These are phyloP conservation scores for Pogonocichla stellata DNA, from an alignment of 2,113 vertebrate genomes.

Conservation along the genomic window DNA sequence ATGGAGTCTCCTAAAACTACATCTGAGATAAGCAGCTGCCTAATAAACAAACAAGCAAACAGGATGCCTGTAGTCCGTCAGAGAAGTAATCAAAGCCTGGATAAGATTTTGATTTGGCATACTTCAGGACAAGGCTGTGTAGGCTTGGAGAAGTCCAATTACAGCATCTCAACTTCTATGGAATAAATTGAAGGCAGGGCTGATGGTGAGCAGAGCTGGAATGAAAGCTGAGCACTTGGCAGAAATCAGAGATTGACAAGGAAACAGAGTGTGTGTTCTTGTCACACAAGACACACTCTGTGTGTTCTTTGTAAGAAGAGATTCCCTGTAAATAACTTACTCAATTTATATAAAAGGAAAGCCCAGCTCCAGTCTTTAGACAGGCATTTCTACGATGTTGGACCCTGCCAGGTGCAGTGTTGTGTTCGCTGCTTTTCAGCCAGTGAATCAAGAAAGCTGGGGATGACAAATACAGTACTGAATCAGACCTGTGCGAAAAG, in stretches of 20 bases:
- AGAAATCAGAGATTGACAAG: not conserved
- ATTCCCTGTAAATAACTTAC: not conserved
- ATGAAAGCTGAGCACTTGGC: not conserved
- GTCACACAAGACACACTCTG: too few relatives aligned
- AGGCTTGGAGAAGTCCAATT: constrained; percentile 6
- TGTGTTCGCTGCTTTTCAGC: not conserved
- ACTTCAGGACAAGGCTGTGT: not conserved
- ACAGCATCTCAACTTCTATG: not conserved
- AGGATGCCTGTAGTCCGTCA: not conserved
- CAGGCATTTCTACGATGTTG: not conserved
- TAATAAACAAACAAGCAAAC: not conserved
- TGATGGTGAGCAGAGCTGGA: not conserved
- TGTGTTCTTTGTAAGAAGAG: not conserved
- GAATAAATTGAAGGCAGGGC: not conserved
- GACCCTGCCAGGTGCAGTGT: not conserved
- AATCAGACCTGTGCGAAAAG: not conserved
- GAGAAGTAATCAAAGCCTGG: not conserved
- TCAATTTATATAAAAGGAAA: not conserved
- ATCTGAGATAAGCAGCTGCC: not conserved
- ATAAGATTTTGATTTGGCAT: not conserved
- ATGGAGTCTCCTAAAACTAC: not conserved
- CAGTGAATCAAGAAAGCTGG: not conserved
- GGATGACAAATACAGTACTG: not conserved
- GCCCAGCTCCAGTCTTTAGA: not conserved
- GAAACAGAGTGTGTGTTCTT: not conserved